phyloP scores from a whole-genome alignment of 53 echinoderm and acorn worm species.

The Zoroaster sp. region DNA sequence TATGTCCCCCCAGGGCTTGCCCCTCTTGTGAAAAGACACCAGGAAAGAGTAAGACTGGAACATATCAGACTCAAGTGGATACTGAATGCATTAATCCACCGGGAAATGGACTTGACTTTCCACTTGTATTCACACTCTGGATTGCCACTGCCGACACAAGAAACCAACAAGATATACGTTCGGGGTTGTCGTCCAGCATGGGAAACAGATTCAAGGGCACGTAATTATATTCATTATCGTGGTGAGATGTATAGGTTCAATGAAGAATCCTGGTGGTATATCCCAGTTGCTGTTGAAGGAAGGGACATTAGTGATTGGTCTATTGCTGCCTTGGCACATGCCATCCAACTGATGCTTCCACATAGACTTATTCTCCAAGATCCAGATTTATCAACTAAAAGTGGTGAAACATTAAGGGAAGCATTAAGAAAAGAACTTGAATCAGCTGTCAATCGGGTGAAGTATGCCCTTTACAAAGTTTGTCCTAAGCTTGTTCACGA shows the following conservation, averaged over 20 bases:
- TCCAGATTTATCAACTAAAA: neutral
- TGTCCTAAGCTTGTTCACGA: slow-evolving; percentile 14
- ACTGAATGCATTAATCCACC: neutral
- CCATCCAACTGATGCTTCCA: slow-evolving; percentile 16
- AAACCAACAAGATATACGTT: neutral
- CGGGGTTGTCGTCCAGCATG: neutral
- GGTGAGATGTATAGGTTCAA: neutral
- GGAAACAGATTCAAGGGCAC: neutral
- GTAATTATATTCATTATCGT: neutral
- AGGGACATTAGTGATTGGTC: neutral
- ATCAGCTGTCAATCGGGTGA: neutral
- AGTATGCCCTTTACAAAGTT: neutral
- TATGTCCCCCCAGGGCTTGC: neutral
- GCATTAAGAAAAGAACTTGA: neutral
- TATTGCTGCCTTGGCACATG: slow-evolving; percentile 4
- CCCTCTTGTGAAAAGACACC: neutral
- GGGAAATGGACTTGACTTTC: neutral
- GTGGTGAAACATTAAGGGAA: neutral
- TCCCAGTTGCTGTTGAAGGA: slow-evolving; percentile 12
- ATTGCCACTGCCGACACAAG: neutral
- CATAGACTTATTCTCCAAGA: neutral
- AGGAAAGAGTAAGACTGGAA: neutral
- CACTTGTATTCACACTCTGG: neutral
- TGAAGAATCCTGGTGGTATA: neutral
- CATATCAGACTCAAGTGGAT: neutral